Base-by-base conservation (phyloP, 2,797 vertebrate genomes). In the Chelmon rostratus region DNA sequence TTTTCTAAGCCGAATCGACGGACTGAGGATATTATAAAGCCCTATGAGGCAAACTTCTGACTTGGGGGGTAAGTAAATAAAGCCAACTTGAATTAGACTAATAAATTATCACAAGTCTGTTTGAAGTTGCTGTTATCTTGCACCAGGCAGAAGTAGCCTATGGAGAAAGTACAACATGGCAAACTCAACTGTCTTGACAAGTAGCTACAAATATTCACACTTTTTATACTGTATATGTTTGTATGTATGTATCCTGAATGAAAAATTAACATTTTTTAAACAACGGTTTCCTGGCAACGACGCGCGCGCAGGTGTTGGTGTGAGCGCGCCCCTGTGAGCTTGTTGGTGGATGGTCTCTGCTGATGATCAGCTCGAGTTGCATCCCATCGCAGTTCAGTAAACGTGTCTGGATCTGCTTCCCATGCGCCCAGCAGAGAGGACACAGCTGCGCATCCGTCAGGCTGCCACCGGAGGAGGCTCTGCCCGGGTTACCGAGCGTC, bases 291-390 rank as follows among this genome's bases (percentile, higher is more conserved):
- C 67, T 79, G 59, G 83, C 75, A 81, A 86, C 82, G 5, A 47
- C 54, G 74, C 2, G 57, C 59, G 58, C 15, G 37, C 68, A 35
- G 18, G 47, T 31, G 21, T 21, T 2, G 18, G 0, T n/a, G 31
- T 33, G 73, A 66, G 62, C 68, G 64, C 68, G 75, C 76, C 46
- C 56, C 50, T 68, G 61, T 44, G 68, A 68, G 68, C 80, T 28
- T 28, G 56, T 62, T 37, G 67, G 21, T 44, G 8, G 58, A 56
- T 54, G 70, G 19, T 56, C n/a, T 73, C 15, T 52, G 65, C 86
- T 91, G 91, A 92, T 91, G 90, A 94, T 95, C 91, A 96, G 95
- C 92, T 91, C 93, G 89, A 94, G 89, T 90, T 92, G 10, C 38
- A 16, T 87, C 85, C 93, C 91, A 92, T 91, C 90, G 88, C 88